A percentile compares a stretch with the other conserved stretches of the same genome.
Conservation (phyloP, 2,888 invertebrate genomes). For the Tetranychus piercei region DNA sequence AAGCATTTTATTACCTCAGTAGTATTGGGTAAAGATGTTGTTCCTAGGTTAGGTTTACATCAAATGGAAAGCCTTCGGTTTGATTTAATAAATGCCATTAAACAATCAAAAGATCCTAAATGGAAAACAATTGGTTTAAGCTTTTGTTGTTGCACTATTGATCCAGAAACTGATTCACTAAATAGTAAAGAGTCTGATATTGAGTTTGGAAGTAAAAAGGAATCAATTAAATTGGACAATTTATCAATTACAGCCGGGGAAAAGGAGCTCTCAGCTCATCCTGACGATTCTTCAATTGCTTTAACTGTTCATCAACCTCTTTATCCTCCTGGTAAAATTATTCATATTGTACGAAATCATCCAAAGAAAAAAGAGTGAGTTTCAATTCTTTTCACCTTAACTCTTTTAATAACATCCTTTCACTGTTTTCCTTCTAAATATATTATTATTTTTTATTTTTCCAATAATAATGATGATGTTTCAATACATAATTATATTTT, state of each 20-base stretch:
- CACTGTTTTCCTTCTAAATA: neutral
- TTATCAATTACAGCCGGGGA: conserved; percentile 32
- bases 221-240: conserved; percentile 40
- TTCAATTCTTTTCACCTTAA: neutral
- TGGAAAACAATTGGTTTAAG: conserved; percentile 18
- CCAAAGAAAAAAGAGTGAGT: conserved; percentile 57
- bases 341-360: conserved; percentile 67
- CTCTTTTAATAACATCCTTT: neutral
- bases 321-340: conserved; percentile 64
- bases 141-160: conserved; percentile 15
- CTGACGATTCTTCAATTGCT: conserved; percentile 44
- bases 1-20: conserved; percentile 66
- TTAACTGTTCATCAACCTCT: conserved; percentile 60
- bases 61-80: conserved; percentile 66
- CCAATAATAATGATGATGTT: neutral
- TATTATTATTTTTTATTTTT: neutral
- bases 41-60: conserved; percentile 62
- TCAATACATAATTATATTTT: neutral
- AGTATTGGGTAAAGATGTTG: conserved; percentile 69
- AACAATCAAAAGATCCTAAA: conserved; percentile 53
- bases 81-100: conserved; percentile 66
- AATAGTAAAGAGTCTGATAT: neutral
- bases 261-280: conserved; percentile 31
- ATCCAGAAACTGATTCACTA: neutral
- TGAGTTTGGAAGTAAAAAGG: neutral